Base-by-base conservation (phyloP, 2,888 invertebrate genomes). In the Chydorus sphaericus region DNA sequence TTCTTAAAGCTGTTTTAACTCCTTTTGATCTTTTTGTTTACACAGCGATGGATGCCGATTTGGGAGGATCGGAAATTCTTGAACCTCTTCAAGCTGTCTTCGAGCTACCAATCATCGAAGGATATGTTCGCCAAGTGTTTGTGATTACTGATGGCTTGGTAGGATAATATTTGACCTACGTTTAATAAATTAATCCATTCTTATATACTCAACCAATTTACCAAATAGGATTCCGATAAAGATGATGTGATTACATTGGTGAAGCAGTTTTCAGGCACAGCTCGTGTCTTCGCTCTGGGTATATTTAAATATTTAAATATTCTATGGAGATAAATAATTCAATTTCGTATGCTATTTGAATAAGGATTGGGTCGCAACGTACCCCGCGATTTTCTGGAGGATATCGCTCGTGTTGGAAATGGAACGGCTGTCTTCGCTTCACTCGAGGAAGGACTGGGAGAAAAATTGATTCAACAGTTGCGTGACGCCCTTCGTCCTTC, bases 101-200 rank as follows among this genome's bases (percentile, higher is more conserved):
- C 56, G 51, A 48, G 6, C 56, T 56, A 44, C 58, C 61, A 3
- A 26, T 48, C 4, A 60, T 63, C 50, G 59, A 60, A n/a, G 65
- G 61, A 1, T 65, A 63, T 38, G 36, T 62, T 8, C 54, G 66
- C 26, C 65, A 68, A 63, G 62, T 70, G 7, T 66, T 69, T 57
- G 57, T 69, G 14, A 60, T 70, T 10, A 69, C 70, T 11, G 70
- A 70, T 61, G 70, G 70, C 23, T 65, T 65, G 52, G 66, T 67
- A 5, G 28, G n/a, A n/a, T n/a, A n/a, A n/a, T 26, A 3, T 29
- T 6, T n/a, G n/a, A n/a, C n/a, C n/a, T n/a, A n/a, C n/a, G n/a
- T n/a, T n/a, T 11, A 11, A 49, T 28, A 7, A 30, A n/a, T n/a
- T n/a, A n/a, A n/a, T n/a, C n/a, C n/a, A n/a, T n/a, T n/a, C n/a